Base-by-base conservation (phyloP, 2,113 vertebrate species). In the Lepisosteus osseus region DNA sequence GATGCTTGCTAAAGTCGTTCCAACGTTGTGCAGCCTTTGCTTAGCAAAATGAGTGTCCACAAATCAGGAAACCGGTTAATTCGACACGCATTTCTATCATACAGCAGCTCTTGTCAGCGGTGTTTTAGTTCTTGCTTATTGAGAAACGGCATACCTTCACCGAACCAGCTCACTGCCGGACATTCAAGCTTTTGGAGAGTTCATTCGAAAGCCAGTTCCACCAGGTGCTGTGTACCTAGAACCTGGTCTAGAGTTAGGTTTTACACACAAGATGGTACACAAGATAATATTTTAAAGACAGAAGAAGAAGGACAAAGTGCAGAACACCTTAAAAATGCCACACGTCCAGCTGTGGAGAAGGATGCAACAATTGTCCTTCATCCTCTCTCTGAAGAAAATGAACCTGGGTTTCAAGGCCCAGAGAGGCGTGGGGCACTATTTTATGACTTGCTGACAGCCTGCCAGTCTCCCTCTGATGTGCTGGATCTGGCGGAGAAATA, bases 401-500 rank as follows among this genome's bases (percentile, higher is more conserved):
- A 42, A 4, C 57, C 66, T 8, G 29, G 40, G 11, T 40, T 14
- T 41, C 7, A 51, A 6, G n/a, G 1, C 3, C 6, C 45, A 42
- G 63, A 0, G 7, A 41, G 43, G 7, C 3, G 0, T 0, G 43
- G 0, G 0, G 55, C 69, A 0, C 40, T 51, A 0, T 91, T 92
- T 79, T n/a, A 62, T 0, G 47, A 54, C 3, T 76, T 72, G 0
- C 87, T 95, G 59, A 40, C 2, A 43, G 76, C 67, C 0, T 96
- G 93, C 17, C 43, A 57, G 61, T 95, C 93, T 7, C 90, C 94
- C 0, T 88, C 85, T 0, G 97, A 97, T 0, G 94, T 93, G 1
- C 77, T 99, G 15, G 95, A 98, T 70, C 55, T 87, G 43, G 82
- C 82, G 68, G 29, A 71, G 0, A 64, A 77, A 47, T 77, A 69